These are phyloP conservation scores for Solenopsis invicta DNA, from an alignment of 1,140 invertebrate species.

Conservation along the genomic window DNA sequence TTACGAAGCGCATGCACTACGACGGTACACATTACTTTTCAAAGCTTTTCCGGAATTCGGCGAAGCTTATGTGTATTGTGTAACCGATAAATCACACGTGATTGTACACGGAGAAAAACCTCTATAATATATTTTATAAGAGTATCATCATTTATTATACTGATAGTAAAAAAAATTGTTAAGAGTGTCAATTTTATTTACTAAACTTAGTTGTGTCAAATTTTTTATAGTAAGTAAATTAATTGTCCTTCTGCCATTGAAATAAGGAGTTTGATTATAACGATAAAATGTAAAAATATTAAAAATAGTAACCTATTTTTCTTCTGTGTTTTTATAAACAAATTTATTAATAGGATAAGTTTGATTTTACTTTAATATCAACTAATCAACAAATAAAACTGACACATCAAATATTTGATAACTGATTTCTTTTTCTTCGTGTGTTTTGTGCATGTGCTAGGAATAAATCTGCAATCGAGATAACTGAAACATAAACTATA, in stretches of 20 bases:
- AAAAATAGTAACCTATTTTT: not conserved
- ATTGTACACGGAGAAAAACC: constrained; percentile 20
- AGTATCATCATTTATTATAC: not conserved
- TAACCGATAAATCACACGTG: not conserved
- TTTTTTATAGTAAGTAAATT: not conserved
- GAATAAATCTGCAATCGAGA: constrained; percentile 22
- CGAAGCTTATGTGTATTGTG: constrained; percentile 2
- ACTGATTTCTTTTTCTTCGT: constrained; percentile 10
- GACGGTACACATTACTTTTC: not conserved
- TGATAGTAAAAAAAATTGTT: not conserved
- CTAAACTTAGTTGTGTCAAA: not conserved
- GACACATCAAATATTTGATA: not conserved
- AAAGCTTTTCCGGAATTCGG: constrained; percentile 7
- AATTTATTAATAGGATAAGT: not conserved
- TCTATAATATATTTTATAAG: not conserved
- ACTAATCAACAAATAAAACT: not conserved
- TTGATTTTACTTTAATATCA: not conserved
- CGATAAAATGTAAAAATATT: not conserved
- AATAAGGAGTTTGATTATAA: not conserved
- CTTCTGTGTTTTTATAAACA: not conserved
- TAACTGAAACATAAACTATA: constrained; percentile 66
- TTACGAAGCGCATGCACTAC: constrained; percentile 24
- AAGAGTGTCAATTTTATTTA: not conserved
- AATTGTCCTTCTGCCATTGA: not conserved
- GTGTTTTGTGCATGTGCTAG: constrained; percentile 20